A percentile compares a stretch with the other conserved stretches of the same genome.
Evolutionary conservation across 2,797 vertebrate genomes (phyloP).

Genomic region (Nyctalus aviator): DNA sequence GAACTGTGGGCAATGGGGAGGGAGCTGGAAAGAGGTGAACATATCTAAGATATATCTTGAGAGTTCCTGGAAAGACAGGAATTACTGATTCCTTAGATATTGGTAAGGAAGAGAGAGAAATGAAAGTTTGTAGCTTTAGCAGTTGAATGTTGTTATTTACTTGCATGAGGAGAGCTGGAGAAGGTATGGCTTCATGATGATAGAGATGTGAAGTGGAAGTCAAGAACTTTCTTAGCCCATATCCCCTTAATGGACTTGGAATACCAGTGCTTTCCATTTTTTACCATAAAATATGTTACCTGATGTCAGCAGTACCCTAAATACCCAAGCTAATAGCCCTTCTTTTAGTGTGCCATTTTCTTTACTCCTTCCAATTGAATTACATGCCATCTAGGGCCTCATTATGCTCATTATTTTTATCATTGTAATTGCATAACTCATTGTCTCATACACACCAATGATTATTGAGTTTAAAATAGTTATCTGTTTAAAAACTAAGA

Average conservation of each 20-base stretch:
- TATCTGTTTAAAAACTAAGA: neutral
- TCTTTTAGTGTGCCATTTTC: neutral
- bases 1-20: neutral
- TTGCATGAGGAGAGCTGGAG: neutral
- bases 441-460: slow-evolving; percentile 16
- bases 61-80: neutral
- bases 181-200: neutral
- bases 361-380: neutral
- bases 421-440: neutral
- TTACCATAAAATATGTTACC: neutral
- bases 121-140: neutral
- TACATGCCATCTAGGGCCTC: neutral
- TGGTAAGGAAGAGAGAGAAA: neutral
- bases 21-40: neutral
- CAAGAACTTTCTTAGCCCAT: neutral
- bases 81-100: neutral
- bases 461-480: slow-evolving; percentile 46
- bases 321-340: neutral
- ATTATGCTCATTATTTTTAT: slow-evolving; percentile 12
- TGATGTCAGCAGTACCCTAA: neutral
- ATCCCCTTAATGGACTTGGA: neutral
- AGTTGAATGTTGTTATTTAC: neutral
- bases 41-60: neutral
- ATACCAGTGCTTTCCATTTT: neutral
- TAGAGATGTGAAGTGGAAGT: neutral